phyloP scores from a whole-genome alignment of 2,797 vertebrate genomes.

The Sebastes oblongus region DNA sequence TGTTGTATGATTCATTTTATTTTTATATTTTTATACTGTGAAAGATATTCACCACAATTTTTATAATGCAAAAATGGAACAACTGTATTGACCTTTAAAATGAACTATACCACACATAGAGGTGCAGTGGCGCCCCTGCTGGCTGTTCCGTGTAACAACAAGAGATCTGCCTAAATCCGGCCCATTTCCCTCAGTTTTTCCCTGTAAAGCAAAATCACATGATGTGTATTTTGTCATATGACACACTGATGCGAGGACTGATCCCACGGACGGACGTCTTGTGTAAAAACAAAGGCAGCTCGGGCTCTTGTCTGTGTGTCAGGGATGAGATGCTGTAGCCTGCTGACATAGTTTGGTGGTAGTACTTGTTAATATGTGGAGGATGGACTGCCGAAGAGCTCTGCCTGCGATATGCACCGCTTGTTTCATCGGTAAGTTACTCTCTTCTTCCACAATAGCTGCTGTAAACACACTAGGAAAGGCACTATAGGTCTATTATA shows the following conservation, averaged over 20 bases:
- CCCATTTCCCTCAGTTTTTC: conserved; percentile 39
- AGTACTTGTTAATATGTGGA: conserved; percentile 37
- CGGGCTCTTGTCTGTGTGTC: conserved; percentile 21
- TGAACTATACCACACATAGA: not conserved
- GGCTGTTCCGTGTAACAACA: conserved; percentile 26
- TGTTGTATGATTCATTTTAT: no score
- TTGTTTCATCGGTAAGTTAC: conserved; percentile 73
- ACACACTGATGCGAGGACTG: conserved; percentile 66
- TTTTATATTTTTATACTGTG: no score
- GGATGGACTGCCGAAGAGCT: conserved; percentile 67
- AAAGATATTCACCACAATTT: no score
- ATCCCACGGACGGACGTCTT: conserved; percentile 24
- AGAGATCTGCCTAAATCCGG: not conserved
- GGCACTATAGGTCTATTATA: not conserved
- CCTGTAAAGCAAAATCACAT: conserved; percentile 78
- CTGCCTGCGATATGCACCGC: conserved; percentile 58
- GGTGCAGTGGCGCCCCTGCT: conserved; percentile 19
- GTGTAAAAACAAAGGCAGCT: conserved; percentile 42
- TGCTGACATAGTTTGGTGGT: conserved; percentile 17
- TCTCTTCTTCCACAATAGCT: not conserved
- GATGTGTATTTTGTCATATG: conserved; percentile 80
- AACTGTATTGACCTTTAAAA: no score
- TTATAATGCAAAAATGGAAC: no score
- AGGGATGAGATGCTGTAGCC: conserved; percentile 63
- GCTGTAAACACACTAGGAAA: not conserved